Base-by-base conservation (phyloP, 2,797 vertebrate species). In the Limnodromus scolopaceus region DNA sequence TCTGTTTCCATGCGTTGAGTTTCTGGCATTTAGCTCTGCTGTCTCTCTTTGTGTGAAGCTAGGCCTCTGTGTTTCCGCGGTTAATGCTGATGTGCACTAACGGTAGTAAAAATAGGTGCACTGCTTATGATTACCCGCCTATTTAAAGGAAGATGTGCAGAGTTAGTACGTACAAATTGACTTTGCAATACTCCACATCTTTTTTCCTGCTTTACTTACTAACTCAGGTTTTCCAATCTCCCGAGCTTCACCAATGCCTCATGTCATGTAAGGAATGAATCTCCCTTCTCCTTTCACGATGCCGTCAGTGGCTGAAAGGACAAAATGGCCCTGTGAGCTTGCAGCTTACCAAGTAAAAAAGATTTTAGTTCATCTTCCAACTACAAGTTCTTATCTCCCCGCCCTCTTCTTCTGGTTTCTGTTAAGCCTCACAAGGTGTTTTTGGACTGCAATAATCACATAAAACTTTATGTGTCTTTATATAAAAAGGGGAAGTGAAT, bases 401-500 rank as follows among this genome's bases (percentile, higher is more conserved):
- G 6, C 10, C 10, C 13, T 3, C 69, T 45, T 7, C 16, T 41
- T 27, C n/a, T 76, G 32, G 36, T 84, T 95, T 90, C 43, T 53
- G 20, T 46, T 82, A 70, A 82, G 25, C 18, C 15, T 76, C 34
- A 24, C n/a, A 77, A 93, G 43, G 68, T 86, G 36, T 1, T 88
- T 96, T 88, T 71, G 75, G 6, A 34, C 24, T 23, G 19, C 43
- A 81, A 8, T 54, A 49, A 69, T 92, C n/a, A 39, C 38, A 63
- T 12, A 61, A 83, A 95, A 57, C 27, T 65, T 88, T 17, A 34
- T 15, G 22, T 1, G 4, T n/a, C 30, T 85, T 89, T 75, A 9
- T 57, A 65, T 75, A 48, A 75, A 92, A 97, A 87, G 41, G 34
- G 64, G 90, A 97, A 95, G 60, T 92, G 46, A 84, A 51, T 85